phyloP scores from a whole-genome alignment of 2,113 vertebrate species.

The Felis chaus region DNA sequence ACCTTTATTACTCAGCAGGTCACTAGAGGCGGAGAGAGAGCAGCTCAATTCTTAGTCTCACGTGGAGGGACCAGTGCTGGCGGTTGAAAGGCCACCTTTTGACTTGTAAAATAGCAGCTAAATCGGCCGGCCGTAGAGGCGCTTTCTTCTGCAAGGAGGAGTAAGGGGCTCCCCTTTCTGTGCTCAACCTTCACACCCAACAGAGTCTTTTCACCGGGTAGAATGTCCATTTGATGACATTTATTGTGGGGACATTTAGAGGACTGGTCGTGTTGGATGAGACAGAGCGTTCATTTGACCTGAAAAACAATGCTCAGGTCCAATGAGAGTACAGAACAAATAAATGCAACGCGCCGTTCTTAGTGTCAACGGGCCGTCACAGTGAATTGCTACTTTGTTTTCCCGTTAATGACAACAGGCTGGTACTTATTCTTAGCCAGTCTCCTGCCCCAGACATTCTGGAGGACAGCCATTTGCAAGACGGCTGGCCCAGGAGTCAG shows the following conservation, averaged over 20 bases:
- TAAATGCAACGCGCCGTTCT: neutral
- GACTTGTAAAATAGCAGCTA: conserved; percentile 66
- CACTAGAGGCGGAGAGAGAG: neutral
- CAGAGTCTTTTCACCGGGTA: conserved; percentile 9
- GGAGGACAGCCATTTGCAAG: neutral
- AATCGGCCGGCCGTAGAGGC: conserved; percentile 16
- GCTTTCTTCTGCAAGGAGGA: neutral
- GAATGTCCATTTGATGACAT: neutral
- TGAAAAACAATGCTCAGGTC: neutral
- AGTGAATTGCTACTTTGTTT: neutral
- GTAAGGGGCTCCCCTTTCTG: neutral
- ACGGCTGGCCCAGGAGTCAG: neutral
- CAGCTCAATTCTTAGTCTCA: conserved; percentile 43
- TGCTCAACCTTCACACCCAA: neutral
- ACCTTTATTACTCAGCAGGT: conserved; percentile 68
- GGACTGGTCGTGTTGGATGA: neutral
- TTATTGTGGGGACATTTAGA: neutral
- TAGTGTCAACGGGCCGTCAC: neutral
- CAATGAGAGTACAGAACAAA: neutral
- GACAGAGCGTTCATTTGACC: conserved; percentile 32
- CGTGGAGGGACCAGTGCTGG: neutral
- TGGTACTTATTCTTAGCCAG: neutral
- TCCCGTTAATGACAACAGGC: neutral
- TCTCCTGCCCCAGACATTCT: neutral
- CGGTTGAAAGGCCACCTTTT: conserved; percentile 58